Evolutionary conservation across 2,113 vertebrate species (phyloP).

Genomic region (Chunga burmeisteri): DNA sequence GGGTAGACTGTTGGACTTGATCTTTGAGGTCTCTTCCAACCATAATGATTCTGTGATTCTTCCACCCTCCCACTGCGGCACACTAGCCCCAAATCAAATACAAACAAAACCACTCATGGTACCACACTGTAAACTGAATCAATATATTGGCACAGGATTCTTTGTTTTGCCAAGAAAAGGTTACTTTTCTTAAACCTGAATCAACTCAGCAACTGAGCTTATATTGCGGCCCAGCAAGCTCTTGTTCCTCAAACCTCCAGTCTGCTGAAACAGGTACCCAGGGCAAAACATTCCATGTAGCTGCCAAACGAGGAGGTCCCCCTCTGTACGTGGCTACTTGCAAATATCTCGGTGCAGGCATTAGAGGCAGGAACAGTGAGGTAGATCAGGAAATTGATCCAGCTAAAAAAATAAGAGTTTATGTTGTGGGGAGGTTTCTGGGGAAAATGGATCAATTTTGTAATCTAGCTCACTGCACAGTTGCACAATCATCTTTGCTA

Average conservation of each 20-base stretch:
- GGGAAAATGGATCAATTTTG: neutral
- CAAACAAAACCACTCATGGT: no score
- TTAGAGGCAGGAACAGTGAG: fast-evolving
- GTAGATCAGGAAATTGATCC: neutral
- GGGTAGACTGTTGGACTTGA: no score
- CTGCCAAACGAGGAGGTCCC: neutral
- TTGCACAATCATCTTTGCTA: neutral
- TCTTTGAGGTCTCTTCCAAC: no score
- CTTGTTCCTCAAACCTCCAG: fast-evolving
- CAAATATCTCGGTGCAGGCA: fast-evolving
- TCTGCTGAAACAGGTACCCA: neutral
- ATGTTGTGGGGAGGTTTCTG: neutral
- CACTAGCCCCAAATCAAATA: neutral
- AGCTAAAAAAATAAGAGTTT: fast-evolving
- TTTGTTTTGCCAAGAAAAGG: neutral
- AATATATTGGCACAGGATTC: fast-evolving
- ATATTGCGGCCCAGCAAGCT: neutral
- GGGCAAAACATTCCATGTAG: fast-evolving
- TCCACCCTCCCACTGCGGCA: neutral
- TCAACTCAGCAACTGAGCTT: neutral
- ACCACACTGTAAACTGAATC: no score
- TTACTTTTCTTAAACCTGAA: neutral
- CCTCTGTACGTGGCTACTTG: fast-evolving
- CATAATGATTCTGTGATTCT: no score
- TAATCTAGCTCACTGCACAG: neutral